Evolutionary conservation across 2,888 invertebrate genomes (phyloP), one percentile per base, ranked within the genome.

Genomic region (Litoditis marina): DNA sequence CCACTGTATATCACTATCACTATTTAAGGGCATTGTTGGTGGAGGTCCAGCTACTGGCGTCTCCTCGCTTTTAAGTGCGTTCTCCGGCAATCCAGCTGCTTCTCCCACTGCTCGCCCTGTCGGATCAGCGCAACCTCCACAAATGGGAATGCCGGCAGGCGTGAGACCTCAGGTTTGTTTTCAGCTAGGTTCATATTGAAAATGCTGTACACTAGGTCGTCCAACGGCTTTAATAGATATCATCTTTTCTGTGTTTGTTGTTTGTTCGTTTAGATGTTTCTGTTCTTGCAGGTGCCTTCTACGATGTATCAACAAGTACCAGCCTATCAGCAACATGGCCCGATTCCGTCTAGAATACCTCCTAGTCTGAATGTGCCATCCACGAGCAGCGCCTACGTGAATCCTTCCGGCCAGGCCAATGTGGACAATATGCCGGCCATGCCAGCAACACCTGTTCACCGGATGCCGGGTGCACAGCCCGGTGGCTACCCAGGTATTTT

Each of bases 21-120:
- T n/a, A 39, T 39, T 39, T 39, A 13, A 39, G 39, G 39, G 39
- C 39, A 39, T 39, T n/a, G 39, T 39, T 39, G 39, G 51, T 51
- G 51, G 51, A 7, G 42, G 28, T 11, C 19, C 39, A 34, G 58
- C 27, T 8, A 13, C 50, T n/a, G 30, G n/a, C 19, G 7, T 39
- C 3, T 22, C 39, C 31, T 50, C n/a, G 19, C 25, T 46, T n/a
- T n/a, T n/a, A n/a, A n/a, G n/a, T n/a, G n/a, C n/a, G n/a, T n/a
- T n/a, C n/a, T n/a, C n/a, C 42, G 42, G 42, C 42, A 19, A 16
- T 8, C 11, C 42, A 4, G 42, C 42, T 16, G 42, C 42, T 8
- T 19, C 42, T 42, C 5, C 42, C 36, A 13, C n/a, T n/a, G n/a
- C n/a, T n/a, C n/a, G n/a, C n/a, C n/a, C n/a, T n/a, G n/a, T n/a